Evolutionary conservation across 2,113 vertebrate species (phyloP), one percentile per base, ranked within the genome.

Genomic region (Columba livia): DNA sequence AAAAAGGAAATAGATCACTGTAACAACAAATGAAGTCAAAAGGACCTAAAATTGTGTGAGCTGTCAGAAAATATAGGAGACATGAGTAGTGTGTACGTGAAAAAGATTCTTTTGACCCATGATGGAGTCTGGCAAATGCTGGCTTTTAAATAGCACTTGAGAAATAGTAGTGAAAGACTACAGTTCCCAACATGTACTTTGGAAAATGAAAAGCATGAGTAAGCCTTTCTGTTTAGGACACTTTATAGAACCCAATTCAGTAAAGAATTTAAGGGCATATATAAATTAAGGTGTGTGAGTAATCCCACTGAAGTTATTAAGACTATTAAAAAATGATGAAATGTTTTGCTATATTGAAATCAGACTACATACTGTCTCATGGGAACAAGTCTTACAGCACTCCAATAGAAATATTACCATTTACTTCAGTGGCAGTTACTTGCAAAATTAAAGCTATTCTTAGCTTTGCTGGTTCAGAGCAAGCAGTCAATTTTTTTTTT

Each of bases 281-380:
- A 84, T 89, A 92, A 95, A 54, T 78, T 67, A 73, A 90, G 69
- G 64, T 73, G 75, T 83, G 26, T 90, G 75, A 95, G 38, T 83
- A 94, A 95, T 91, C 51, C 67, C 32, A 51, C 71, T 80, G 81
- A 91, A 93, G 58, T 86, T 74, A 91, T 12, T 88, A 80, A 88
- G 38, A 42, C 60, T 70, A 50, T 91, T 90, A 88, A 94, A 85
- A 58, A 86, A 73, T 60, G 75, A 66, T 91, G 75, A 88, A 88
- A 62, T 91, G 75, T 83, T 93, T 82, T 71, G 60, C 74, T 88
- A 11, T 90, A 78, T 66, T 85, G 85, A 89, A 91, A 80, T 96
- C 75, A 94, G 74, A 17, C 75, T 90, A 17, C 79, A 74, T 64
- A 38, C 29, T 18, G n/a, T 73, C 60, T 70, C 85, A 71, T 6